Conservation (phyloP, 2,888 invertebrate genomes). For the Agrotis exclamationis region DNA sequence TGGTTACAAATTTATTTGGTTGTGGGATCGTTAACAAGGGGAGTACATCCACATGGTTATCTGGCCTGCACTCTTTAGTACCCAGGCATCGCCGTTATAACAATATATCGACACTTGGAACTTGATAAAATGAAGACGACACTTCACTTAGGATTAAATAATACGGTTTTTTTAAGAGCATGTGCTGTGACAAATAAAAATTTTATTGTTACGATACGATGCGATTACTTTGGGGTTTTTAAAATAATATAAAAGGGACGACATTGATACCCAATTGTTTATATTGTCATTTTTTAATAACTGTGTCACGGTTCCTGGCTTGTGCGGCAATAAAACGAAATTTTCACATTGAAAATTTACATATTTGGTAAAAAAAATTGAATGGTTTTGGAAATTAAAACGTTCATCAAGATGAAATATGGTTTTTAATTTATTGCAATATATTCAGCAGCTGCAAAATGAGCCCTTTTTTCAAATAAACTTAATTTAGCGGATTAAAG, state of each 20-base stretch:
- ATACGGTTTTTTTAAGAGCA: slow-evolving; percentile 84
- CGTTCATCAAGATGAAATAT: slow-evolving; percentile 46
- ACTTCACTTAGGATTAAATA: slow-evolving; percentile 89
- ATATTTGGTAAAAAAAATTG: slow-evolving; percentile 46
- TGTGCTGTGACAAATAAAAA: slow-evolving; percentile 81
- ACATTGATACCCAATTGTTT: slow-evolving; percentile 80
- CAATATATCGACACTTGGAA: slow-evolving; percentile 89
- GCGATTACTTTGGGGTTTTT: slow-evolving; percentile 78
- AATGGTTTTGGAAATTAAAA: slow-evolving; percentile 60
- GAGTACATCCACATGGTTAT: slow-evolving; percentile 89
- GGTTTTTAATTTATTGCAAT: slow-evolving; percentile 35
- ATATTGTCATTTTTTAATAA: slow-evolving; percentile 81
- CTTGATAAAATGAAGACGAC: slow-evolving; percentile 90
- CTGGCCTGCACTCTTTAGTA: slow-evolving; percentile 88
- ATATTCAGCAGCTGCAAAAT: slow-evolving; percentile 53
- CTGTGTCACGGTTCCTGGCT: slow-evolving; percentile 74
- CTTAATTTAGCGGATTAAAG: slow-evolving; percentile 33
- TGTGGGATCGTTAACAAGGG: slow-evolving; percentile 90
- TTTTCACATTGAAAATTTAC: slow-evolving; percentile 60
- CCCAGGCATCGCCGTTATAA: slow-evolving; percentile 86
- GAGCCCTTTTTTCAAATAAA: slow-evolving; percentile 30
- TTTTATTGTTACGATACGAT: slow-evolving; percentile 84
- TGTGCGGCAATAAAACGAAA: slow-evolving; percentile 52
- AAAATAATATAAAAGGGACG: slow-evolving; percentile 76
- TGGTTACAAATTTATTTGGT: slow-evolving; percentile 91